Base-by-base conservation (phyloP, 92 coral and sea anemone species). In the Epizoanthus illoricatus region DNA sequence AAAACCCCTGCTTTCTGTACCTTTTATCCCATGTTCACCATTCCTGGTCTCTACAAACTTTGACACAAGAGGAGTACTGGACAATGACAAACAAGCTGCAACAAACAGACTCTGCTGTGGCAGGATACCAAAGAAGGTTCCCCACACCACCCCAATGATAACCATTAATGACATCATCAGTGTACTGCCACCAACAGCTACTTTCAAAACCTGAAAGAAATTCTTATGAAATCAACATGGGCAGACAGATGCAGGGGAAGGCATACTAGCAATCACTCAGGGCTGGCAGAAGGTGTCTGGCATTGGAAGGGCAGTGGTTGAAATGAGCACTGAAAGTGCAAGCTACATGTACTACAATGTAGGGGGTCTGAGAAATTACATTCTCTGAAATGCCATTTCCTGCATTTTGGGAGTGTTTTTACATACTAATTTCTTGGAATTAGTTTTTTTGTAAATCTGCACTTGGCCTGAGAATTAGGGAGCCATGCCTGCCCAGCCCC, bases 11-110 rank as follows among this genome's bases (percentile, higher is more conserved):
- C 36, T 1, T 28, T 28, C 36, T 2, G 2, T 84, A 92, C 93
- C 93, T 87, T 92, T 92, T 13, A 67, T 24, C 36, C 82, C 20
- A 7, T 79, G 84, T 21, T 90, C 97, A 23, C 85, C 91, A 84
- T 68, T 71, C 84, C 81, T 90, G 86, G 74, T 90, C 82, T 88
- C 94, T 24, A 96, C 88, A 87, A 95, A 95, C 76, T 96, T 96
- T 58, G 97, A 97, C 54, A 96, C 94, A 68, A 96, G 97, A 23
- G 99, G 99, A 49, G 99, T 96, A 49, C 99, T 96, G 17, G 99
- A 96, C 59, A 96, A 90, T 15, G 97, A 96, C 6, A 96, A 84
- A 60, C 99, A 96, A 24, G 98, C 98, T 3, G 99, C 99, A 0
- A 96, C 98, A 86, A 96, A 96, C 23, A 94, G 93, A 79, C 99